Percentiles rank a stretch among this genome's conserved stretches.
These are phyloP conservation scores for Stenopsyche tienmushanensis DNA, from an alignment of 1,140 invertebrate genomes.

Conservation along the genomic window DNA sequence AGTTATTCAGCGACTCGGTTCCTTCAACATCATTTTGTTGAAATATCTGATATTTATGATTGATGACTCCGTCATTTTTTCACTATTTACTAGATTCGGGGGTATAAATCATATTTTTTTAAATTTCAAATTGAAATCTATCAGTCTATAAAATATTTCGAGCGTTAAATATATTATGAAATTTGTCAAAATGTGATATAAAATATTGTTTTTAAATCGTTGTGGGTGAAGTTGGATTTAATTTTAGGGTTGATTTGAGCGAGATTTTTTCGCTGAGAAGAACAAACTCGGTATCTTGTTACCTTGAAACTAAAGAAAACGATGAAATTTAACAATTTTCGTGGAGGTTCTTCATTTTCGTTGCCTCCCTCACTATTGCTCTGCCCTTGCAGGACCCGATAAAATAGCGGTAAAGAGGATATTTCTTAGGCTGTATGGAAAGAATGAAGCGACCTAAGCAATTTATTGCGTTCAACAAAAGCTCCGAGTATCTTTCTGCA, in stretches of 20 bases:
- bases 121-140: too few species aligned
- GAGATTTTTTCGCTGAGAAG: background rate
- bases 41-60: constrained; percentile 27
- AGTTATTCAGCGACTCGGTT: constrained; percentile 24
- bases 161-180: too few species aligned
- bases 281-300: constrained; percentile 19
- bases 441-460: constrained; percentile 35
- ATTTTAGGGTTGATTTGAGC: background rate
- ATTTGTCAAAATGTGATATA: too few species aligned
- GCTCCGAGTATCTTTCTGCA: constrained; percentile 35
- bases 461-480: constrained; percentile 39
- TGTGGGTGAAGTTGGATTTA: too few species aligned
- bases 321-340: constrained; percentile 28
- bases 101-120: constrained; percentile 11
- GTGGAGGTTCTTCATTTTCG: too few species aligned
- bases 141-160: too few species aligned
- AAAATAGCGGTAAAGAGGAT: constrained; percentile 30
- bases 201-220: too few species aligned
- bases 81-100: too few species aligned
- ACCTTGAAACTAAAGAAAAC: constrained; percentile 15
- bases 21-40: constrained; percentile 25
- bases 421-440: constrained; percentile 31
- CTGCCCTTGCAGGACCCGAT: constrained; percentile 21
- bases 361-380: too few species aligned
- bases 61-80: constrained; percentile 16